Conservation (phyloP, 2,113 vertebrate species). For the Odontophorus gujanensis region DNA sequence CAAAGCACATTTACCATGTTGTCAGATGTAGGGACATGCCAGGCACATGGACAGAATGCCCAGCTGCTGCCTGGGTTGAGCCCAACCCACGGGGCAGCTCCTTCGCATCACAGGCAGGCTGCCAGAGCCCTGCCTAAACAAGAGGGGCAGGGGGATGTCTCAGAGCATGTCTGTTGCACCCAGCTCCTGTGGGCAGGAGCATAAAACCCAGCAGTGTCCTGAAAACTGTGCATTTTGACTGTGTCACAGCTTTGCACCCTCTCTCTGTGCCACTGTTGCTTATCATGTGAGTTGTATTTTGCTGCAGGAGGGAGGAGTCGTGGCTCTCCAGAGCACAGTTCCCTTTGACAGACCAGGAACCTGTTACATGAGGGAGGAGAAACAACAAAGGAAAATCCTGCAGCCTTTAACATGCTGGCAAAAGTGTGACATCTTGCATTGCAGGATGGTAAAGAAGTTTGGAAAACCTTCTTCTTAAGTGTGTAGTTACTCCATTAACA, state of each 20-base stretch:
- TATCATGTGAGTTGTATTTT: accelerated
- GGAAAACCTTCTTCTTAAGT: not conserved
- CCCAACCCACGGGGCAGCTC: not conserved
- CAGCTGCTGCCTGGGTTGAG: not conserved
- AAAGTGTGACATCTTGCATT: not conserved
- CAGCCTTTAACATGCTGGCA: not conserved
- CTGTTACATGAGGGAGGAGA: not conserved
- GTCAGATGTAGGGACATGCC: not conserved
- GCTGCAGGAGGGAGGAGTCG: not conserved
- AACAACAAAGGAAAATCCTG: not conserved
- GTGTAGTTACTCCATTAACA: not conserved
- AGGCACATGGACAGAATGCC: no score
- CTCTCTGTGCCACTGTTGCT: not conserved
- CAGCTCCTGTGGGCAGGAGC: accelerated
- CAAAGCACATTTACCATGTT: not conserved
- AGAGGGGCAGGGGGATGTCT: accelerated
- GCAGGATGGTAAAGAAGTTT: not conserved
- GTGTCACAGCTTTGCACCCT: accelerated
- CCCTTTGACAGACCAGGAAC: not conserved
- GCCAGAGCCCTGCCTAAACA: not conserved
- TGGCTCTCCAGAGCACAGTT: not conserved
- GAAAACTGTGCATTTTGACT: not conserved
- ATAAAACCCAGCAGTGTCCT: accelerated
- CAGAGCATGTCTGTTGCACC: accelerated
- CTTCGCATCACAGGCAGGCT: accelerated